Evolutionary conservation across 1,140 invertebrate genomes (phyloP), one percentile per base, ranked within the genome.

Genomic region (Danaus melanippus): DNA sequence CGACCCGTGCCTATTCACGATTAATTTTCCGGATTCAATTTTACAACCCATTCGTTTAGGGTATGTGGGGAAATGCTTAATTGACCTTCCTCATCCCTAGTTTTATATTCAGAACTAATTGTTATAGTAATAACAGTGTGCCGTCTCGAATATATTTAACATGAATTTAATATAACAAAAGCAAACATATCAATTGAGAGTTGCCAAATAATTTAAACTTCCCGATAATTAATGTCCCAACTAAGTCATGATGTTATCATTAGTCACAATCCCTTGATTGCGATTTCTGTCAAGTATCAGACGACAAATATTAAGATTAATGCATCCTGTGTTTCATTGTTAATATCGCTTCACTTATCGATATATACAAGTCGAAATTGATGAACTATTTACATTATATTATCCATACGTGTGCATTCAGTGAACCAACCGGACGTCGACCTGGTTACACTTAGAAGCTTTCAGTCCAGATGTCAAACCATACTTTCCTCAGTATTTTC

Each of bases 21-120:
- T 73, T 78, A 78, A 84, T 78, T 78, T 75, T 66, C 71, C 71
- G 56, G 74, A 81, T 83, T 78, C 71, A 77, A 79, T 79, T 73
- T 66, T 67, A 62, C 66, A 72, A 71, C 64, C 69, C 67, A 72
- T 73, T 74, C 68, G 72, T 71, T 70, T 62, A 60, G 62, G 60
- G 66, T 66, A 70, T 54, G 69, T 71, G 67, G 58, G 59, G 58
- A 70, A 75, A 79, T 74, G 75, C 70, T 74, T 76, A 78, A 75
- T 77, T 77, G 70, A 49, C 21, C 42, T 32, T 32, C 21, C 21
- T 32, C 21, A 32, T 32, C 21, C 21, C 21, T 32, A 32, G 21
- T 32, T 32, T 32, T 32, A 32, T 32, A 32, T 32, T 32, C 21
- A 32, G 21, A 32, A 32, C 21, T 32, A 32, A 32, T 32, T 32